These are phyloP conservation scores for Chelonus insularis DNA, from an alignment of 1,140 invertebrate genomes.

Conservation along the genomic window DNA sequence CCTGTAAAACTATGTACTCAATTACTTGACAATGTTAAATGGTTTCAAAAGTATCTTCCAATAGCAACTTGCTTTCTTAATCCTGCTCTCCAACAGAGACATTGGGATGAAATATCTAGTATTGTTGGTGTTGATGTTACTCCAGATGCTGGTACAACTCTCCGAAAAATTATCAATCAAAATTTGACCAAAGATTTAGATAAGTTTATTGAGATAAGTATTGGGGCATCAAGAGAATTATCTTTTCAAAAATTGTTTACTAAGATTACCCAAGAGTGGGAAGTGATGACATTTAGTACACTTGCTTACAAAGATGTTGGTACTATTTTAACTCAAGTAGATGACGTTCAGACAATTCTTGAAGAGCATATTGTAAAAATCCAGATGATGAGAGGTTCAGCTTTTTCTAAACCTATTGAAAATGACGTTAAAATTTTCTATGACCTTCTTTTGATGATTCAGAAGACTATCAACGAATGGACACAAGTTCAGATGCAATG, in stretches of 20 bases:
- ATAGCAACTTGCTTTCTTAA: conserved; percentile 86
- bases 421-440: conserved; percentile 81
- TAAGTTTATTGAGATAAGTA: conserved; percentile 84
- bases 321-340: conserved; percentile 77
- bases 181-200: conserved; percentile 75
- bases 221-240: conserved; percentile 87
- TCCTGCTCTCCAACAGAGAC: conserved; percentile 79
- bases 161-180: conserved; percentile 81
- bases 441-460: conserved; percentile 74
- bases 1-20: conserved; percentile 75
- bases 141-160: conserved; percentile 80
- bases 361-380: conserved; percentile 91
- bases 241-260: conserved; percentile 76
- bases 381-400: conserved; percentile 85
- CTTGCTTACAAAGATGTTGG: conserved; percentile 78
- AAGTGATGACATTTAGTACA: conserved; percentile 72
- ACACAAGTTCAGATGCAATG: conserved; percentile 85
- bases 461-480: conserved; percentile 85
- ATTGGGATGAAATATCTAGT: conserved; percentile 89
- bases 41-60: conserved; percentile 79
- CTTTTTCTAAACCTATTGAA: conserved; percentile 89
- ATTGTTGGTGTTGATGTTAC: conserved; percentile 83
- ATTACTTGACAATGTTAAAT: conserved; percentile 73
- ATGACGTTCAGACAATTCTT: conserved; percentile 83
- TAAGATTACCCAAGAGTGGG: conserved; percentile 88